A percentile compares a stretch with the other conserved stretches of the same genome.
phyloP scores from a whole-genome alignment of 1,140 invertebrate species.

The Cyrtorhinus lividipennis region DNA sequence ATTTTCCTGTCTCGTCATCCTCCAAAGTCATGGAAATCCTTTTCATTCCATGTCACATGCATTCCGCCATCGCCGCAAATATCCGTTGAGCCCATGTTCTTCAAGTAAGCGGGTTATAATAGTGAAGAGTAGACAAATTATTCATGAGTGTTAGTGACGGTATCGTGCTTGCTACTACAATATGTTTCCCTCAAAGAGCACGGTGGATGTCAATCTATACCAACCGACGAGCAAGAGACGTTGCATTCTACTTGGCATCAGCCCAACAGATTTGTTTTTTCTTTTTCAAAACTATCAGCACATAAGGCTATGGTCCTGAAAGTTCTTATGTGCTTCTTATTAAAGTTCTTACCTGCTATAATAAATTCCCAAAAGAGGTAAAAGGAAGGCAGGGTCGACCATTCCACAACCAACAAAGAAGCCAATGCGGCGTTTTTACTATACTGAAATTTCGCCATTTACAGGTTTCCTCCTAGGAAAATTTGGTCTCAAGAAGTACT shows the following conservation, averaged over 20 bases:
- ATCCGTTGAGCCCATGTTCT: not conserved
- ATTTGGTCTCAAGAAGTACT: not conserved
- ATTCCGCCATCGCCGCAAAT: not conserved
- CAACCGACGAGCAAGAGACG: too few relatives aligned
- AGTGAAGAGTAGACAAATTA: not conserved
- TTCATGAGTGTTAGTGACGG: not conserved
- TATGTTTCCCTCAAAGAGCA: too few relatives aligned
- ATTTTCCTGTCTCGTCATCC: not conserved
- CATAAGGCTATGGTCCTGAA: not conserved
- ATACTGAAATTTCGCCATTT: not conserved
- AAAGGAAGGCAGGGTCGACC: not conserved
- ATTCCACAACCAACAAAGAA: too few relatives aligned
- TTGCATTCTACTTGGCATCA: not conserved
- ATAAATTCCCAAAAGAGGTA: not conserved
- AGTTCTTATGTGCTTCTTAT: not conserved
- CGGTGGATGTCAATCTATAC: too few relatives aligned
- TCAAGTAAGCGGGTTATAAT: not conserved
- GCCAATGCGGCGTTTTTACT: not conserved
- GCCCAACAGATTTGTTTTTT: not conserved
- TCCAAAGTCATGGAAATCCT: not conserved
- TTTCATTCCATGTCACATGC: conserved; percentile 12
- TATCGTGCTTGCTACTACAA: too few relatives aligned
- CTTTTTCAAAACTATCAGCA: not conserved
- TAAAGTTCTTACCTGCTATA: not conserved
- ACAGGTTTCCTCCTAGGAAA: not conserved